A percentile compares a stretch with the other conserved stretches of the same genome.
phyloP scores from a whole-genome alignment of 2,888 invertebrate species.

The Dasysyrphus tricinctus region DNA sequence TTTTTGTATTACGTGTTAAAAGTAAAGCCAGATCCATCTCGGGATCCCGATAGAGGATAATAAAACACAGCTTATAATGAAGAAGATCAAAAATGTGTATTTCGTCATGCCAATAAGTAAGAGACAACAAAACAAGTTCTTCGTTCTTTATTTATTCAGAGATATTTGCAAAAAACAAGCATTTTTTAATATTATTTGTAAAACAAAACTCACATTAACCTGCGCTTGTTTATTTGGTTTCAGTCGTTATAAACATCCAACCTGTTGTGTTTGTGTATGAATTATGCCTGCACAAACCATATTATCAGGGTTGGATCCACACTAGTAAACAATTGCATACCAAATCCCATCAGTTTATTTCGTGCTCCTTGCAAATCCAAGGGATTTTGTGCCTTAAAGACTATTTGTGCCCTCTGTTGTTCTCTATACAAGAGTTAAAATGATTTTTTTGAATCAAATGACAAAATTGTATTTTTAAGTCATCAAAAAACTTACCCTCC shows the following conservation, averaged over 20 bases:
- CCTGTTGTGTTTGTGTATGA: slow-evolving; percentile 96
- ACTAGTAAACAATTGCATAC: slow-evolving; percentile 96
- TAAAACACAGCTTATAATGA: no score
- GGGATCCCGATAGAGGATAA: no score
- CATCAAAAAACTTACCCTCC: slow-evolving; percentile 88
- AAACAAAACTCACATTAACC: slow-evolving; percentile 84
- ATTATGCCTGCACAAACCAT: slow-evolving; percentile 99
- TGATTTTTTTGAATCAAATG: not conserved
- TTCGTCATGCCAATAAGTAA: no score
- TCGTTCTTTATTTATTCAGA: not conserved
- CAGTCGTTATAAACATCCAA: slow-evolving; percentile 97
- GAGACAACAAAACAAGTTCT: no score
- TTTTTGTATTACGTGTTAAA: no score
- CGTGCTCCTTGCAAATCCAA: slow-evolving; percentile 95
- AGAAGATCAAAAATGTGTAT: no score
- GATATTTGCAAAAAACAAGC: not conserved
- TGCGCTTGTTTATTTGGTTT: slow-evolving; percentile 99
- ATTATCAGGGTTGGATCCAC: slow-evolving; percentile 99
- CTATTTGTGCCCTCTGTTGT: slow-evolving; percentile 98
- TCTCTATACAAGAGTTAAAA: slow-evolving; percentile 84
- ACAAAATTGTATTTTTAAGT: not conserved
- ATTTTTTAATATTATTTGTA: not conserved
- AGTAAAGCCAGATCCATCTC: no score
- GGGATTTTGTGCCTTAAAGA: slow-evolving; percentile 95
- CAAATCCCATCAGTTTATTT: slow-evolving; percentile 97